Percentiles rank a stretch among this genome's conserved stretches.
These are phyloP conservation scores for Misgurnus mizolepis DNA, from an alignment of 2,113 vertebrate species.

Conservation along the genomic window DNA sequence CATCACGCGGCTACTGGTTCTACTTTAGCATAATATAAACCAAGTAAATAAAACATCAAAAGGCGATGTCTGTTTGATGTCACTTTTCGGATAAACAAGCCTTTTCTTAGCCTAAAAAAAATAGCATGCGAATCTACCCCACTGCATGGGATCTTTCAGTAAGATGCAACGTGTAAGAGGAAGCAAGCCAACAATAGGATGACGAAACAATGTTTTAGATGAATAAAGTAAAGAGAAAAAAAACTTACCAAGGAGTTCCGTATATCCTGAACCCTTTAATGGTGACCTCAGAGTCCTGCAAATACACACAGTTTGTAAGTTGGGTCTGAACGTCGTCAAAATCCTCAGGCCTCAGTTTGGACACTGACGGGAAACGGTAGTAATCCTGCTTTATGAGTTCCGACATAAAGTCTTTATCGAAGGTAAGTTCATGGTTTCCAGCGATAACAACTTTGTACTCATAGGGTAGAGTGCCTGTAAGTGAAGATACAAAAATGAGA, in stretches of 20 bases:
- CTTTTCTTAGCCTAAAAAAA: background rate
- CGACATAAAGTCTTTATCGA: constrained; percentile 93
- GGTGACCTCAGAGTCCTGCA: constrained; percentile 90
- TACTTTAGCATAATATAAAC: background rate
- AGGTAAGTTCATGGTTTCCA: constrained; percentile 93
- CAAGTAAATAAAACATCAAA: background rate
- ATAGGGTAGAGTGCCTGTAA: constrained; percentile 86
- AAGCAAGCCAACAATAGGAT: background rate
- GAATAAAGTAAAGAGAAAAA: background rate
- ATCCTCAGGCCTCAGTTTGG: constrained; percentile 93
- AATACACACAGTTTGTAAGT: constrained; percentile 92
- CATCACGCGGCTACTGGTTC: constrained; percentile 4
- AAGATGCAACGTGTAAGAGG: background rate
- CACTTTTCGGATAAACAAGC: background rate
- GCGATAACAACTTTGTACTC: constrained; percentile 94
- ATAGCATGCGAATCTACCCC: background rate
- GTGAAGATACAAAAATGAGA: background rate
- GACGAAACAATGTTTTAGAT: background rate
- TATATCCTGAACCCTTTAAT: constrained; percentile 94
- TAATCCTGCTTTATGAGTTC: constrained; percentile 95
- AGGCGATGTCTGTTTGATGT: too few relatives aligned
- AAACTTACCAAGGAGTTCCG: constrained; percentile 86
- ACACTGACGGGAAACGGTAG: constrained; percentile 92
- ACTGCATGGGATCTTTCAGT: background rate
- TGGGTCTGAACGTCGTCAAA: constrained; percentile 92